Evolutionary conservation across 2,113 vertebrate species (phyloP), one percentile per base, ranked within the genome.

Genomic region (Corythornis vintsioides): DNA sequence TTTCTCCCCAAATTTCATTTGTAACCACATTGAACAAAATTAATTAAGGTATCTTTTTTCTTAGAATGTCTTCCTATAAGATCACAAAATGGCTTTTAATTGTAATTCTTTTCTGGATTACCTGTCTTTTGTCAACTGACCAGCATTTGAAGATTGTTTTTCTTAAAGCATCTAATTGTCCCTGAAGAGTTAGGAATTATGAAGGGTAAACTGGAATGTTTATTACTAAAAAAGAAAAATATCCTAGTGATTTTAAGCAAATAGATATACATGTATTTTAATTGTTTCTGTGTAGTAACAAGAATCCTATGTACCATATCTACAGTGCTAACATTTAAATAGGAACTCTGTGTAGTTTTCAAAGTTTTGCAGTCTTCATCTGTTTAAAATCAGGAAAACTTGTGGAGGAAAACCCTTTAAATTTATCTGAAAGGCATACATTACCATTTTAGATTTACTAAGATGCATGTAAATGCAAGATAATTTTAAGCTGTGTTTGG

Each of bases 61-160:
- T 72, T 38, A 25, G 6, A 50, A 4, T 47, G 5, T 3, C 5
- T 72, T 7, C 33, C 11, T 69, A 13, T 45, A 73, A 83, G 7
- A 48, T 43, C 77, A 29, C 3, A 76, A 35, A 73, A 40, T 31
- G 0, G 0, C 48, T 65, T 67, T 31, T 38, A 15, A 2, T 55
- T 64, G 2, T 47, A 10, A 29, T 73, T 80, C 2, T 80, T 80
- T 73, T 69, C 17, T 73, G 15, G 4, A 3, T 76, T 92, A 43
- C 4, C 5, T 11, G 19, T 29, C n/a, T 55, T 84, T 69, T 52
- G 9, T 40, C 35, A 90, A 22, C 25, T 24, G 22, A 31, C 6
- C 17, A 42, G 9, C 2, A 50, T 45, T 7, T 42, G 7, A 77
- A 61, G 19, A 35, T 15, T 3, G 15, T 48, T 69, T 85, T 64